A percentile compares a stretch with the other conserved stretches of the same genome.
Evolutionary conservation across 92 coral and sea anemone genomes (phyloP).

Genomic region (Parazoanthus swiftii): DNA sequence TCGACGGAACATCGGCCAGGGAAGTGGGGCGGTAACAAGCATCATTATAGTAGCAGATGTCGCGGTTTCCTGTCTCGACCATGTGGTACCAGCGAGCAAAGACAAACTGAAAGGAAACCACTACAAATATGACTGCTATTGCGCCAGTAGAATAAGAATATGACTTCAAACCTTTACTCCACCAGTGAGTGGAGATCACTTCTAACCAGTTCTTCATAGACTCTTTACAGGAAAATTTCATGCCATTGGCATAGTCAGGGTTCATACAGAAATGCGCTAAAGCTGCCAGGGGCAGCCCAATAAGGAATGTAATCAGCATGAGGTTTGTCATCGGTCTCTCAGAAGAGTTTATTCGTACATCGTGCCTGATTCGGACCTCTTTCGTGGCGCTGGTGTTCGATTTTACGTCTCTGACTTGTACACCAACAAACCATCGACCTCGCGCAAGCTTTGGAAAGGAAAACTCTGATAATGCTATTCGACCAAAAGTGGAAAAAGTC

Average conservation of each 20-base stretch:
- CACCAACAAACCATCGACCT: constrained; percentile 47
- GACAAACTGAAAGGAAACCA: constrained; percentile 10
- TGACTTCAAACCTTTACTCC: background rate
- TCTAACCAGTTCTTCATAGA: too few relatives aligned
- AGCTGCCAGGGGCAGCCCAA: too few relatives aligned
- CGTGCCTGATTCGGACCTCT: background rate
- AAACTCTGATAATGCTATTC: constrained; percentile 31
- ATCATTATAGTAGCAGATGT: constrained; percentile 48
- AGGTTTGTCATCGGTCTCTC: too few relatives aligned
- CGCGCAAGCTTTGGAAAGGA: constrained; percentile 38
- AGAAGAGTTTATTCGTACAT: background rate
- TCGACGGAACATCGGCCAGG: constrained; percentile 27
- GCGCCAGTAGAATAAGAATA: too few relatives aligned
- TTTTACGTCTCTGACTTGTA: background rate
- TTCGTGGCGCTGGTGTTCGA: background rate
- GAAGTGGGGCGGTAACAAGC: constrained; percentile 38
- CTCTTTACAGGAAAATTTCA: too few relatives aligned
- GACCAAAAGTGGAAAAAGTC: constrained; percentile 46
- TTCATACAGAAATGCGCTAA: too few relatives aligned
- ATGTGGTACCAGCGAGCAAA: constrained; percentile 38
- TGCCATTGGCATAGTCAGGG: too few relatives aligned
- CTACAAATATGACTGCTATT: too few relatives aligned
- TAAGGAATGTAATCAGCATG: too few relatives aligned
- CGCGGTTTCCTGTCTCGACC: constrained; percentile 47
- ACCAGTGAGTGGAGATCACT: too few relatives aligned